Conservation (phyloP, 1,140 invertebrate species). For the Campoletis sonorensis region DNA sequence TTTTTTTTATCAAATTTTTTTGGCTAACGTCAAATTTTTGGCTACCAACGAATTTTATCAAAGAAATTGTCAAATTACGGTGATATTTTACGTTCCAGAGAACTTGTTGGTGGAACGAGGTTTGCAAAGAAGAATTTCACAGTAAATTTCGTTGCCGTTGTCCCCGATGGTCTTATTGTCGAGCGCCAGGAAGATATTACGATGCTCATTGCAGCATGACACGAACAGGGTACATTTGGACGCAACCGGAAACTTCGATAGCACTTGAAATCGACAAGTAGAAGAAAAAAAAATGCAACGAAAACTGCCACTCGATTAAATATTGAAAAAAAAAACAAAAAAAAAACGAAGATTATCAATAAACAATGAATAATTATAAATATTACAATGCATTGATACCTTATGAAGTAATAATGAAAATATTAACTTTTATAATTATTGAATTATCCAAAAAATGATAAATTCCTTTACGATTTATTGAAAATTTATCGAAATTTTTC, state of each 20-base stretch:
- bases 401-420: too few species aligned
- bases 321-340: neutral
- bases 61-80: neutral
- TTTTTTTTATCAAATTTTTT: too few species aligned
- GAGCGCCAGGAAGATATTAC: constrained; percentile 91
- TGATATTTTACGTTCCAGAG: constrained; percentile 77
- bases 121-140: constrained; percentile 94
- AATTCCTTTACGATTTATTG: too few species aligned
- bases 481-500: too few species aligned
- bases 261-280: constrained; percentile 68
- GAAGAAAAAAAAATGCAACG: constrained; percentile 1
- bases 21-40: too few species aligned
- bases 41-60: too few species aligned
- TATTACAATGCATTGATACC: too few species aligned
- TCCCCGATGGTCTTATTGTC: constrained; percentile 90
- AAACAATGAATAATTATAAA: neutral
- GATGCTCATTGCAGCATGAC: constrained; percentile 94
- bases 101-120: constrained; percentile 95
- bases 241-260: constrained; percentile 81
- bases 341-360: too few species aligned
- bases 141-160: constrained; percentile 91
- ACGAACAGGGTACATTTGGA: constrained; percentile 92
- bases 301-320: constrained; percentile 19
- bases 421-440: too few species aligned
- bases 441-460: too few species aligned